Conservation (phyloP, 2,888 invertebrate species). For the Flexamia atlantica region DNA sequence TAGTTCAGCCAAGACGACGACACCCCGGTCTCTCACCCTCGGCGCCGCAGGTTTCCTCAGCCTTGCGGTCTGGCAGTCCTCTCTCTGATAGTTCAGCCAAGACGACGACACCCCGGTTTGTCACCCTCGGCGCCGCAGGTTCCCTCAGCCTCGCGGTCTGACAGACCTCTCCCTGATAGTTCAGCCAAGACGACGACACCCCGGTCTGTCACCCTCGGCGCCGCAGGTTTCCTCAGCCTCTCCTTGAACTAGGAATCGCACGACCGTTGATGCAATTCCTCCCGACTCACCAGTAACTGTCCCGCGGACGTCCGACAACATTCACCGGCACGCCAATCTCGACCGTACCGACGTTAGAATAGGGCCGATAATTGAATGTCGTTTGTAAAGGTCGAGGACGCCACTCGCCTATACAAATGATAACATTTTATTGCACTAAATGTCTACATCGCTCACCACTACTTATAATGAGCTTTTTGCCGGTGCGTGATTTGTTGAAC, state of each 20-base stretch:
- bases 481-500: slow-evolving; percentile 2
- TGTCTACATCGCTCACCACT: slow-evolving; percentile 27
- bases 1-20: no score
- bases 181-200: no score
- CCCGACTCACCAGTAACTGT: slow-evolving; percentile 41
- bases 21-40: not conserved
- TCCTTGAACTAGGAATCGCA: slow-evolving; percentile 33
- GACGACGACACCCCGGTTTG: not conserved
- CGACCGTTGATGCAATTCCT: slow-evolving; percentile 45
- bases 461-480: slow-evolving; percentile 46
- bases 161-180: not conserved
- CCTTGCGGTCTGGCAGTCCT: not conserved
- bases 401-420: slow-evolving; percentile 56
- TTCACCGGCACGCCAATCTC: slow-evolving; percentile 53
- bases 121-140: no score
- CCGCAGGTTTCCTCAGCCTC: not conserved
- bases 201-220: no score
- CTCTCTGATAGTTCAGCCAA: no score
- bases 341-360: slow-evolving; percentile 56
- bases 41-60: not conserved
- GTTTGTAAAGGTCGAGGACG: slow-evolving; percentile 53
- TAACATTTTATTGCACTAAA: slow-evolving; percentile 57
- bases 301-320: slow-evolving; percentile 55
- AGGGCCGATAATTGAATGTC: slow-evolving; percentile 55
- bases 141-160: not conserved